Evolutionary conservation across 2,888 invertebrate species (phyloP).

Genomic region (Perdita meconis): DNA sequence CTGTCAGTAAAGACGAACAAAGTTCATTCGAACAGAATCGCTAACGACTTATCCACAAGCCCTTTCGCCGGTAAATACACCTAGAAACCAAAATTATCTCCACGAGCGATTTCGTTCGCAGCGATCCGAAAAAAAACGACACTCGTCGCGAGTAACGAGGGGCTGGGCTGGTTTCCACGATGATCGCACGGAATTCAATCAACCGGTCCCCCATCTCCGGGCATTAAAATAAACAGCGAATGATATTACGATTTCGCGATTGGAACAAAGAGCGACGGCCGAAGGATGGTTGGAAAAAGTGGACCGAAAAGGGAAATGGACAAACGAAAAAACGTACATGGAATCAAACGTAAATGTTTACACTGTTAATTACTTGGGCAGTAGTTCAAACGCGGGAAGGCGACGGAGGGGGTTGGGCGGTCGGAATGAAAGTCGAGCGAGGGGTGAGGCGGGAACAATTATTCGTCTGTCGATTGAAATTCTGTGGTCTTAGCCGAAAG

Average conservation of each 20-base stretch:
- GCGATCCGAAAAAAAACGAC: background rate
- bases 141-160: background rate
- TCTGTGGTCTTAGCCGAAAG: constrained; percentile 78
- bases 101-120: background rate
- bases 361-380: constrained; percentile 68
- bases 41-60: background rate
- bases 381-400: constrained; percentile 59
- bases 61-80: background rate
- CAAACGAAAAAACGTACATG: constrained; percentile 9
- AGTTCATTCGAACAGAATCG: too few relatives aligned
- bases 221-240: constrained; percentile 26
- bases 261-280: background rate
- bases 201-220: background rate
- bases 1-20: too few relatives aligned
- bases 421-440: too few relatives aligned
- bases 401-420: too few relatives aligned
- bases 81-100: background rate
- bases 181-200: constrained; percentile 16
- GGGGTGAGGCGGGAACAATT: constrained; percentile 68
- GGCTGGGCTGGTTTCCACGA: constrained; percentile 1
- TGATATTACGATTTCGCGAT: constrained; percentile 1
- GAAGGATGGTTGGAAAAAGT: background rate
- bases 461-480: constrained; percentile 80
- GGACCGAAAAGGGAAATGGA: background rate
- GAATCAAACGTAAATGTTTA: constrained; percentile 70